Evolutionary conservation across 2,797 vertebrate species (phyloP), one percentile per base, ranked within the genome.

Genomic region (Tachyglossus aculeatus): DNA sequence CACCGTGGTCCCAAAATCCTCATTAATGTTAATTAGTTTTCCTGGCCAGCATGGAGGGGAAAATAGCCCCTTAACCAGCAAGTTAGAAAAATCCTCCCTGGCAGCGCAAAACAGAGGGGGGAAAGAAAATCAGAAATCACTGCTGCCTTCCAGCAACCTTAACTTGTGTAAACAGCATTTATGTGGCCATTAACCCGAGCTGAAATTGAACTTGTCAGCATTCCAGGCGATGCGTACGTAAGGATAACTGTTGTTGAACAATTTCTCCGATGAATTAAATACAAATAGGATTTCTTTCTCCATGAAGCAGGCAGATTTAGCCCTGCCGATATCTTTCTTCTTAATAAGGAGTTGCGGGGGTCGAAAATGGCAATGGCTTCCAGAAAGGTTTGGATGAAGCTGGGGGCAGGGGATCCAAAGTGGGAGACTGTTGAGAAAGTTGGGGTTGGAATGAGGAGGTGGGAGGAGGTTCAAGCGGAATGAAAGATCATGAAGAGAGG

Each of bases 21-120:
- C 83, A 80, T 83, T 81, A 81, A 76, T 76, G 80, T 64, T 85
- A 85, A 85, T 87, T 85, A 87, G 71, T 71, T 81, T 76, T 69
- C 64, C 62, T 69, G 27, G 0, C 59, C 45, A 62, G 53, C 58
- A 66, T 12, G 13, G 63, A 82, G 62, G 29, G 61, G 56, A 78
- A 43, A 48, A 56, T 68, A 71, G 76, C 68, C 75, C 63, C 76
- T 85, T 83, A 76, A 79, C 70, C 52, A 80, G 67, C 70, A 73
- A 73, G 50, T 83, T 47, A 9, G 58, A 39, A 50, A 54, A 82
- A 76, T 31, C n/a, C 62, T 64, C 58, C 50, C 62, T 37, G 61
- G 45, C 66, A 69, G 64, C 56, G 63, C 50, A 74, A 74, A 80
- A 76, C 59, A 59, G 10, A 29, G 25, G 24, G 12, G 24, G 12